Conservation (phyloP, 2,113 vertebrate genomes). For the Centrocercus urophasianus region DNA sequence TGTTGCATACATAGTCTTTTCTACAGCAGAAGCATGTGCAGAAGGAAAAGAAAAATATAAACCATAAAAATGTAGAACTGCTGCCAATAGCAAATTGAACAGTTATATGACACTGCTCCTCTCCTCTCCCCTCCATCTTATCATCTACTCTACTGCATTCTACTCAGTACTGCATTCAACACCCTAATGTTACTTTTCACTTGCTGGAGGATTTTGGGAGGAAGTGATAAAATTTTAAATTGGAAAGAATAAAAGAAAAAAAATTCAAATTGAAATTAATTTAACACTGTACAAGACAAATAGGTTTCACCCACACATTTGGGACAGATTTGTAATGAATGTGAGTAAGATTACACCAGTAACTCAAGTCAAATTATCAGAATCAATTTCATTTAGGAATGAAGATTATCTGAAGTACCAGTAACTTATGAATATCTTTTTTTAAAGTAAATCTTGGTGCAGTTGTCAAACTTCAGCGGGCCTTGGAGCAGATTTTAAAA, state of each 20-base stretch:
- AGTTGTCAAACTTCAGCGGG: neutral
- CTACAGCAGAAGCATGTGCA: no score
- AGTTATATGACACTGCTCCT: no score
- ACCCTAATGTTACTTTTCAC: neutral
- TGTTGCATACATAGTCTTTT: no score
- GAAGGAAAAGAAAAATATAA: no score
- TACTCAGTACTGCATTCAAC: no score
- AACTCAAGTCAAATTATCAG: neutral
- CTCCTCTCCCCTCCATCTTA: no score
- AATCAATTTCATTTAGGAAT: neutral
- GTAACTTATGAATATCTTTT: neutral
- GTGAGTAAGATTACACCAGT: neutral
- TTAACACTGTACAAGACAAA: neutral
- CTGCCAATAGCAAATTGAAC: no score
- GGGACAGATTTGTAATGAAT: neutral
- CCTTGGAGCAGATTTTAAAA: neutral
- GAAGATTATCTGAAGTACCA: neutral
- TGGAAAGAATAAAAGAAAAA: neutral
- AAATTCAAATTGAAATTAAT: neutral
- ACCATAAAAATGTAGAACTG: no score
- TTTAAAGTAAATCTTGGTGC: neutral
- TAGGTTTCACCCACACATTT: neutral
- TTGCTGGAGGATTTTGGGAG: neutral
- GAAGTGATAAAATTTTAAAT: neutral
- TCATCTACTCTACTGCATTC: no score